Base-by-base conservation (phyloP, 2,797 vertebrate genomes). In the Aplochiton taeniatus region DNA sequence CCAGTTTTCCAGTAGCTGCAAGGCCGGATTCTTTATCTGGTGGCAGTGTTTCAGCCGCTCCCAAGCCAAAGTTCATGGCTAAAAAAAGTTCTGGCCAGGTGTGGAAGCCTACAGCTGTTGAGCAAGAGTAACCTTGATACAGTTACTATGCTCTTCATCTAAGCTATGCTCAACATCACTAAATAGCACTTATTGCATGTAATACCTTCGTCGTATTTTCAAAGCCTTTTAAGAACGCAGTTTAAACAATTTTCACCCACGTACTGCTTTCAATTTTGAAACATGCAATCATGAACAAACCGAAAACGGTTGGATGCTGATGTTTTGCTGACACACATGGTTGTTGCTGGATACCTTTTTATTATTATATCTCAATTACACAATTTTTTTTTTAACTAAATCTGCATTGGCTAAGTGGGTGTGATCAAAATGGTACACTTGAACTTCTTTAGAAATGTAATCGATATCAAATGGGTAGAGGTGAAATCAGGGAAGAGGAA, bases 61-160 rank as follows among this genome's bases (percentile, higher is more conserved):
- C 98, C 0, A 95, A 94, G 90, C 98, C 98, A 67, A 98, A 93
- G 83, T 99, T 99, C 87, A 97, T 93, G 49, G 98, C 98, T 72
- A 98, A 97, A 92, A 98, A 95, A 89, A 85, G 87, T 76, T 89
- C 90, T 59, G 95, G 94, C 75, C 97, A 98, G 91, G 97, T 99
- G 89, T 99, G 98, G 98, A 98, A 96, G 87, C 97, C 98, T 42
- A 83, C 93, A 11, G 72, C 82, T 59, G 91, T 82, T 51, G 93
- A 91, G 77, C 93, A 95, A 90, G 96, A 94, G 87, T 83, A 73
- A 86, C 74, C 65, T 52, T 62, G 78, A 83, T 83, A 70, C 75
- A 81, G 87, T 90, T 74, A 70, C 72, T 78, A 79, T 78, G 78
- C 83, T 82, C 75, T 58, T 58, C 1, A 43, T 0, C 59, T 81